Base-by-base conservation (phyloP, 2,113 vertebrate species). In the Barbus barbus region DNA sequence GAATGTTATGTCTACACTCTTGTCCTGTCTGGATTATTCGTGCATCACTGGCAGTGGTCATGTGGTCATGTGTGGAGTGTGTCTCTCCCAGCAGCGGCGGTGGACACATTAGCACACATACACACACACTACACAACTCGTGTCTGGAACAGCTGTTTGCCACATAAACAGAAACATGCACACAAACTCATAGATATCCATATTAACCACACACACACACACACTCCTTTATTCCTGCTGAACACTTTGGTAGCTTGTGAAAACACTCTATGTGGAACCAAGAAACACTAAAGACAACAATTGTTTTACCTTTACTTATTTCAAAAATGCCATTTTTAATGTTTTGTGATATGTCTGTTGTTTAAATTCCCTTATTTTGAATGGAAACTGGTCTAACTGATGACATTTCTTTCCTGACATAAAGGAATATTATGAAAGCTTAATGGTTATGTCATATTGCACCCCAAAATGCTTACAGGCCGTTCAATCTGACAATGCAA, bases 1-100 rank as follows among this genome's bases (percentile, higher is more conserved):
- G 82, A 84, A 56, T 41, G 76, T 79, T 84, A 44, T 51, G 82
- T 63, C 67, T 83, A 24, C 78, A 53, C 74, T 61, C n/a, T 16
- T 61, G 51, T 73, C 63, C 75, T 36, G 82, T 36, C 82, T 60
- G 36, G 26, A 63, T 83, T 31, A 72, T 69, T 16, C 16, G 2
- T 8, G 46, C 72, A 77, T 73, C 60, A 18, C 71, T 41, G 78
- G 28, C 53, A 76, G 72, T 8, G 26, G 36, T n/a, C 26, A 78
- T 67, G 60, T 75, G 72, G 81, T n/a, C n/a, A 44, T 44, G 41
- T 44, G 41, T 44, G 9, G 41, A 44, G 41, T 44, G 41, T 11
- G 9, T 11, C 41, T 9, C 38, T 44, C 41, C 41, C 41, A 58
- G 76, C 31, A 63, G 82, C 69, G 24, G 38, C 9, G 63, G 44